phyloP scores from a whole-genome alignment of 1,140 invertebrate genomes.

The Notospermus geniculatus region DNA sequence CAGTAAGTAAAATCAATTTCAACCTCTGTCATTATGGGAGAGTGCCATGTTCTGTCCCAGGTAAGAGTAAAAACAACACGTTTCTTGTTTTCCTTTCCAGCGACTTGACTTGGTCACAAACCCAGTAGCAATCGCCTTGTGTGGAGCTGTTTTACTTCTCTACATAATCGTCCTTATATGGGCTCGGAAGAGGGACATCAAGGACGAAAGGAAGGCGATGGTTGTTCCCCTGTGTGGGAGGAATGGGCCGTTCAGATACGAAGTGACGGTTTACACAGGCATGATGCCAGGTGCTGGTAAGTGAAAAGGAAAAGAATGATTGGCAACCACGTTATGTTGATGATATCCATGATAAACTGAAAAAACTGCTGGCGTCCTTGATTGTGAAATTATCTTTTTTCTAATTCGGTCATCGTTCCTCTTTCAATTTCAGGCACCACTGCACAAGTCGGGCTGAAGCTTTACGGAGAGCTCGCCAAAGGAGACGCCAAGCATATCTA shows the following conservation, averaged over 20 bases:
- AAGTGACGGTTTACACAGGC: conserved; percentile 45
- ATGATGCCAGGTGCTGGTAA: conserved; percentile 38
- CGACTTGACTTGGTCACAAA: conserved; percentile 36
- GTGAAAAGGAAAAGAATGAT: too few species aligned
- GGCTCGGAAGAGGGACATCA: conserved; percentile 54
- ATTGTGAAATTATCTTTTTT: too few species aligned
- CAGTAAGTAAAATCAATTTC: too few species aligned
- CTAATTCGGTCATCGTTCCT: too few species aligned
- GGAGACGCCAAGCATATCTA: conserved; percentile 34
- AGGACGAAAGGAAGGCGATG: conserved; percentile 48
- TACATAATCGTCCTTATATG: conserved; percentile 55
- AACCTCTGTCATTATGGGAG: too few species aligned
- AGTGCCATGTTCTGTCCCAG: too few species aligned
- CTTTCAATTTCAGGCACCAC: conserved; percentile 48
- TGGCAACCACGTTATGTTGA: too few species aligned
- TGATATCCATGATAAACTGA: too few species aligned
- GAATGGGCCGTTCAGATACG: conserved; percentile 45
- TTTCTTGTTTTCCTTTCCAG: conserved; percentile 34
- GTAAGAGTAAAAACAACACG: too few species aligned
- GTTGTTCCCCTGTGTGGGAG: conserved; percentile 45
- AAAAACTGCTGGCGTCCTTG: too few species aligned
- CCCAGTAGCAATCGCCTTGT: conserved; percentile 47
- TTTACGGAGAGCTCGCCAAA: conserved; percentile 41
- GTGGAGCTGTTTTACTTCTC: conserved; percentile 52
- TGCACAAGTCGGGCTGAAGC: conserved; percentile 42